Conservation (phyloP, 2,113 vertebrate genomes). For the Choloepus hoffmanni region DNA sequence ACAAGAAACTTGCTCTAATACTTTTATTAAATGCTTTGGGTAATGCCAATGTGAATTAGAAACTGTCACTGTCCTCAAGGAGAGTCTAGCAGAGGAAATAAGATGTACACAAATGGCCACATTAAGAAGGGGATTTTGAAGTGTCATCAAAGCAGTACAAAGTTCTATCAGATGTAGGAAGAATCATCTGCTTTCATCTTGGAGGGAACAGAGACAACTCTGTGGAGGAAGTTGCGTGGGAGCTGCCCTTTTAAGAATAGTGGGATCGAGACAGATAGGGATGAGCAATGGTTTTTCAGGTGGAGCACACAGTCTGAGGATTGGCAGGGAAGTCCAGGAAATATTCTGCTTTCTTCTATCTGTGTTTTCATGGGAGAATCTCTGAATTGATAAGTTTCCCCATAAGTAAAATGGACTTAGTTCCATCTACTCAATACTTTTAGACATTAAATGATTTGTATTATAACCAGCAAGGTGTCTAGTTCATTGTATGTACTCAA, state of each 20-base stretch:
- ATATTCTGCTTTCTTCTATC: background rate
- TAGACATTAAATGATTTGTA: background rate
- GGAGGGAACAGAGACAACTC: background rate
- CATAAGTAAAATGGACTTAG: background rate
- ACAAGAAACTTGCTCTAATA: background rate
- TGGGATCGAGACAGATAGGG: background rate
- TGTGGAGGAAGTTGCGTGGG: background rate
- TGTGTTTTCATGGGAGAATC: conserved; percentile 18
- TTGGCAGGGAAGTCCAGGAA: background rate
- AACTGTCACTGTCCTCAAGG: background rate
- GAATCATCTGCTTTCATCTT: background rate
- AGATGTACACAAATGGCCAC: background rate
- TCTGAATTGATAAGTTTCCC: background rate
- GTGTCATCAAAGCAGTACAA: background rate
- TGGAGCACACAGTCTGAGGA: background rate
- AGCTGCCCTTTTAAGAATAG: background rate
- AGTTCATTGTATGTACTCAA: background rate
- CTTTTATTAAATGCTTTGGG: background rate
- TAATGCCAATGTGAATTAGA: background rate
- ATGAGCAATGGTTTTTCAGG: background rate
- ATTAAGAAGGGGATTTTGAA: background rate
- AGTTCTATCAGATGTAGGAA: background rate
- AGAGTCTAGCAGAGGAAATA: background rate
- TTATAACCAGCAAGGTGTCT: background rate
- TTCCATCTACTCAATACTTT: background rate